Base-by-base conservation (phyloP, 1,140 invertebrate genomes). In the Bombus fervidus region DNA sequence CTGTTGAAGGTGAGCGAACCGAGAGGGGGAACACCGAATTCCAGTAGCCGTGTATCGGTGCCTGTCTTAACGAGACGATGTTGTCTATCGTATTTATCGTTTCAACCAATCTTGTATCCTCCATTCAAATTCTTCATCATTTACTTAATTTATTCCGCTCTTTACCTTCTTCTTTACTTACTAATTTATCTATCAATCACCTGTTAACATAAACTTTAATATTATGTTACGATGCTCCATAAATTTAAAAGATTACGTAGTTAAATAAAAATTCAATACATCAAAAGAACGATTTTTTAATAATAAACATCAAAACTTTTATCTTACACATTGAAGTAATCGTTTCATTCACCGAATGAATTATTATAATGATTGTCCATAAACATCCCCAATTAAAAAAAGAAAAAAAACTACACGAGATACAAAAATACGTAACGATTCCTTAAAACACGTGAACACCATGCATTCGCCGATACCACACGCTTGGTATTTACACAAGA, bases 401-500 rank as follows among this genome's bases (percentile, higher is more conserved):
- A 18, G 18, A 73, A 2, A n/a, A 31, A 3, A 28, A 39, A 10
- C 22, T 15, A 13, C 37, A 73, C 22, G n/a, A 37, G 31, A 3
- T 1, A 41, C 15, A 59, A 41, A 72, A 71, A 71, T 9, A 39
- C 13, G 8, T 25, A 4, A 71, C 22, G 28, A 41, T 47, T 81
- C 47, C 25, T n/a, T 25, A 31, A 75, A 71, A 80, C 47, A 72
- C 64, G 64, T 69, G 43, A 53, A 53, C 15, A 18, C 4, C 37
- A 41, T 28, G 28, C 28, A 37, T 81, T 25, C 9, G 1, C 28
- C 37, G 31, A 6, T 25, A 41, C 43, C 31, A 37, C 41, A 37
- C 31, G 31, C 12, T 37, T 5, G 28, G 37, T 81, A 68, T 72
- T 81, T 81, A 31, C 18, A 22, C 25, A 81, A 72, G 79, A 41